phyloP scores from a whole-genome alignment of 2,113 vertebrate species.

The Mystacornis crossleyi region DNA sequence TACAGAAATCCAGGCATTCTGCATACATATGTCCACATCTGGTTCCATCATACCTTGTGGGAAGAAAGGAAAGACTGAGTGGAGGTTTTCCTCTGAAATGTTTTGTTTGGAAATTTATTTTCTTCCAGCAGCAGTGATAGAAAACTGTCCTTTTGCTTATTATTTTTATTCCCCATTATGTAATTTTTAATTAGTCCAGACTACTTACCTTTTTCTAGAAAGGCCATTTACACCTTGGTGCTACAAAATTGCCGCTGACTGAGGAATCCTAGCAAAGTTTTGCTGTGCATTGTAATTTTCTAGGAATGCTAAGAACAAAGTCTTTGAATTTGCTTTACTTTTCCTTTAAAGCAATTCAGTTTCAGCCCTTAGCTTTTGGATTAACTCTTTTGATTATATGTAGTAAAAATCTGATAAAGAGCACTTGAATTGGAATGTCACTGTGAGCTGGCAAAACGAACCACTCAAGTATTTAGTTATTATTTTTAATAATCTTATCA shows the following conservation, averaged over 20 bases:
- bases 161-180: neutral
- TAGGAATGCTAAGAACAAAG: neutral
- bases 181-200: neutral
- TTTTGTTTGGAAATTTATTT: neutral
- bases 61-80: neutral
- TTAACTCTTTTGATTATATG: neutral
- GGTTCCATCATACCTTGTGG: neutral
- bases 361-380: neutral
- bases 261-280: neutral
- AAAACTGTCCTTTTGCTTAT: neutral
- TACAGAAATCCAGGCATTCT: neutral
- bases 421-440: neutral
- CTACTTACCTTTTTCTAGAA: neutral
- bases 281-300: neutral
- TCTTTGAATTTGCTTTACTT: neutral
- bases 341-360: neutral
- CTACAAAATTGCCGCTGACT: neutral
- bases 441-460: neutral
- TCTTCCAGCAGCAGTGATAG: neutral
- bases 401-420: neutral
- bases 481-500: neutral
- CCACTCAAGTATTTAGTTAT: neutral
- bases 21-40: neutral
- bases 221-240: neutral
- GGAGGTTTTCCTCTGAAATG: neutral